Conservation (phyloP, 2,888 invertebrate genomes). For the Platypus cylindrus region DNA sequence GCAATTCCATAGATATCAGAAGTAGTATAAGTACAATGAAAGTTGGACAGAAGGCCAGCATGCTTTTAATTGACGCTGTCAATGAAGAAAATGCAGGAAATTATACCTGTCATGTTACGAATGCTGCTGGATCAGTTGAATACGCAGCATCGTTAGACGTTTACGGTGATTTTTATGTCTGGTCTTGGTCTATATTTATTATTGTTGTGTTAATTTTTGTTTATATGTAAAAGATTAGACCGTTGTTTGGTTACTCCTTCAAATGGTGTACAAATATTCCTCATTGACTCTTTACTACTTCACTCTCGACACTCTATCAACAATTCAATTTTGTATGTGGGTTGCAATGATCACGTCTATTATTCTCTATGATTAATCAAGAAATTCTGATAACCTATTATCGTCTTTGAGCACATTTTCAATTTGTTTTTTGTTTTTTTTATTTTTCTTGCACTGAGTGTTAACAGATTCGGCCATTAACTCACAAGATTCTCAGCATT, state of each 20-base stretch:
- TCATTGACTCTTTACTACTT: no score
- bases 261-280: no score
- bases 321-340: no score
- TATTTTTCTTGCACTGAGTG: constrained; percentile 18
- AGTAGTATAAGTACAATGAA: constrained; percentile 30
- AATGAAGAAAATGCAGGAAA: constrained; percentile 31
- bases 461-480: constrained; percentile 16
- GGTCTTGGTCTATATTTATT: no score
- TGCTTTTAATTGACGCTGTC: constrained; percentile 33
- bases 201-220: no score
- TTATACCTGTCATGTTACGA: constrained; percentile 34
- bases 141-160: constrained; percentile 32
- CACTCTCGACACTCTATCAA: no score
- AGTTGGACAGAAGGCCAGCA: constrained; percentile 37
- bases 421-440: no score
- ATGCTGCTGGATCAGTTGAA: constrained; percentile 31
- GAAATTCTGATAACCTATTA: constrained; percentile 9
- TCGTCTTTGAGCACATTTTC: constrained; percentile 12
- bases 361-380: constrained; percentile 2
- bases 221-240: no score
- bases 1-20: constrained; percentile 30
- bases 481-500: constrained; percentile 24
- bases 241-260: no score
- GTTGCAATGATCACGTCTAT: no score
- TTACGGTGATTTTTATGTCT: constrained; percentile 25